Evolutionary conservation across 2,113 vertebrate genomes (phyloP), one percentile per base, ranked within the genome.

Genomic region (Lucifuga dentata): DNA sequence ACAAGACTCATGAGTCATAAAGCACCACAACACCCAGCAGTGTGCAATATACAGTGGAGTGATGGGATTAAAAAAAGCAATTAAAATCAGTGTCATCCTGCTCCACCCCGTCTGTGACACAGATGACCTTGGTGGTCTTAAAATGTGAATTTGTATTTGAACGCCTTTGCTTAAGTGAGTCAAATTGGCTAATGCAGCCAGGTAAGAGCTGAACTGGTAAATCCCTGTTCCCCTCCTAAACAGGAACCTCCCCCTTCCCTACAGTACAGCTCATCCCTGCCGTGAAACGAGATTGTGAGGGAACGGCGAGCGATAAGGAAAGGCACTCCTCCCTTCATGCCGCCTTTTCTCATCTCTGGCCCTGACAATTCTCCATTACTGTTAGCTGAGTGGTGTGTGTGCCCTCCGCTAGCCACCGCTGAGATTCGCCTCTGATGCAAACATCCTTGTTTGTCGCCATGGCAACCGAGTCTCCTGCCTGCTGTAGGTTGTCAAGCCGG

Each of bases 381-480:
- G 48, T 68, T 32, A 55, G 63, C 65, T 11, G 56, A 81, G 19
- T 56, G 24, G 79, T 67, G 35, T 26, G 66, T 57, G 60, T 68
- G 63, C 64, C 65, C 65, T 73, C 78, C 49, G 44, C 69, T 63
- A 7, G 61, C 57, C 63, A 70, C 79, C 73, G 57, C 89, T 41
- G 78, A 88, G 86, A 83, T 89, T 85, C 66, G 62, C 73, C 84
- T 88, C 79, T 81, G 86, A 90, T 91, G 88, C 91, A 91, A 94
- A 92, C 90, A 91, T 90, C 81, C 90, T 86, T 78, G 86, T 91
- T 89, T 83, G 90, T 93, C 86, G 17, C 90, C 90, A 93, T 93
- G 88, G 90, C 78, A 90, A 93, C 93, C 89, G 74, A 87, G 87
- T 86, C 86, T 89, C 75, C 81, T 86, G 83, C 71, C 88, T 81